phyloP scores from a whole-genome alignment of 64 coral and sea anemone genomes.

The Hydrozoanthus tunicans region DNA sequence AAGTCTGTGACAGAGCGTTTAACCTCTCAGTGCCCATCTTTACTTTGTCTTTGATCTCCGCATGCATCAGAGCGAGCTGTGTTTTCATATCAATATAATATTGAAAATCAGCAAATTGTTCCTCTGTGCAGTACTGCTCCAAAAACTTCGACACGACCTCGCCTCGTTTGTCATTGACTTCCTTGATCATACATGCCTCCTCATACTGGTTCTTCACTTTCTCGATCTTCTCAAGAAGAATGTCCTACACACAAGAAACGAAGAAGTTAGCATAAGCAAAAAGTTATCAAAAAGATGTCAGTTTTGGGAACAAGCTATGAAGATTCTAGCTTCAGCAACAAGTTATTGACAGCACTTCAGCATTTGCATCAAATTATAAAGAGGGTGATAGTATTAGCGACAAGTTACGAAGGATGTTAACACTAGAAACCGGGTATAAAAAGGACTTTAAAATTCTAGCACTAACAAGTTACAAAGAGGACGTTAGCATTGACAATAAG shows the following conservation, averaged over 20 bases:
- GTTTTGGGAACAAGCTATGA: too few species aligned
- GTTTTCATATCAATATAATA: slow-evolving; percentile 99
- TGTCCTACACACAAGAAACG: slow-evolving; percentile 57
- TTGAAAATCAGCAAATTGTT: slow-evolving; percentile 96
- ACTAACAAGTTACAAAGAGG: too few species aligned
- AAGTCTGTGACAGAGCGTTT: slow-evolving; percentile 76
- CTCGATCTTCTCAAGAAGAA: slow-evolving; percentile 95
- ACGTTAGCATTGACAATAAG: too few species aligned
- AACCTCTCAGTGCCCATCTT: slow-evolving; percentile 95
- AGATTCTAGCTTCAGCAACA: too few species aligned
- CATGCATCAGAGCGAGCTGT: slow-evolving; percentile 92
- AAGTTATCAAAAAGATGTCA: too few species aligned
- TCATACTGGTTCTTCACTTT: slow-evolving; percentile 90
- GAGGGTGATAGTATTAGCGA: too few species aligned
- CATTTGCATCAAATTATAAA: too few species aligned
- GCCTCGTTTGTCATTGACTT: slow-evolving; percentile 96
- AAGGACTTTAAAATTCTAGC: too few species aligned
- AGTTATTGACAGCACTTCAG: too few species aligned
- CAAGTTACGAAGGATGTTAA: too few species aligned
- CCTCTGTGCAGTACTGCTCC: slow-evolving; percentile 87
- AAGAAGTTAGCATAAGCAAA: too few species aligned
- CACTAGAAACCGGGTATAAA: too few species aligned
- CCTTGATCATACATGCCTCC: slow-evolving; percentile 96
- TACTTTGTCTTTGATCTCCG: slow-evolving; percentile 96
- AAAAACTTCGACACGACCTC: slow-evolving; percentile 91